Base-by-base conservation (phyloP, 2,888 invertebrate genomes). In the Atrina japonica region DNA sequence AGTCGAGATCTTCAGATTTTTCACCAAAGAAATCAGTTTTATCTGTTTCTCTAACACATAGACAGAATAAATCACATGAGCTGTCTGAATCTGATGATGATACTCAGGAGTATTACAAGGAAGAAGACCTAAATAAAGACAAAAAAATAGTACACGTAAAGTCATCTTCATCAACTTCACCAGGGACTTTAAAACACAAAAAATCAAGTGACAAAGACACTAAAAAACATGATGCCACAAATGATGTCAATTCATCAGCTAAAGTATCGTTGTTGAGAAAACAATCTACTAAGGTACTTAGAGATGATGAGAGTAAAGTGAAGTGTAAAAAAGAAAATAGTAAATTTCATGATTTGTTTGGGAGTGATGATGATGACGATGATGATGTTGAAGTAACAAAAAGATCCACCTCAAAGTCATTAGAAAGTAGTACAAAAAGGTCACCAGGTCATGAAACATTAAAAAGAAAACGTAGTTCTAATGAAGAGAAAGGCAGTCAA, bases 51-150 rank as follows among this genome's bases (percentile, higher is more conserved):
- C 25, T 49, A 18, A 18, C 25, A n/a, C 65, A 60, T 29, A 30
- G 65, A 23, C 41, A 61, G 3, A 72, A 72, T 65, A 70, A 70
- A 59, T 61, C 70, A 18, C 84, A 81, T 76, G 80, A 77, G 30
- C 55, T 83, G 14, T 83, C 83, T n/a, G 83, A 81, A 35, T 76
- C 75, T 70, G 80, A 77, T 23, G 61, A 70, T 16, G 70, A 71
- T 21, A 45, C 60, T 23, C 58, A 68, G 29, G 65, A 65, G 43
- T 55, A 40, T 47, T 45, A 53, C 2, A n/a, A n/a, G n/a, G n/a
- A n/a, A n/a, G 18, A 21, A 14, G n/a, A 16, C n/a, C 23, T 14
- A 21, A 50, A 23, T 23, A 50, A 50, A 50, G 50, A 5, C 23
- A 50, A 50, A 16, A 41, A 9, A 41, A 41, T 9, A 41, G 41